Conservation (phyloP, 2,888 invertebrate species). For the Drosophila sordidula region DNA sequence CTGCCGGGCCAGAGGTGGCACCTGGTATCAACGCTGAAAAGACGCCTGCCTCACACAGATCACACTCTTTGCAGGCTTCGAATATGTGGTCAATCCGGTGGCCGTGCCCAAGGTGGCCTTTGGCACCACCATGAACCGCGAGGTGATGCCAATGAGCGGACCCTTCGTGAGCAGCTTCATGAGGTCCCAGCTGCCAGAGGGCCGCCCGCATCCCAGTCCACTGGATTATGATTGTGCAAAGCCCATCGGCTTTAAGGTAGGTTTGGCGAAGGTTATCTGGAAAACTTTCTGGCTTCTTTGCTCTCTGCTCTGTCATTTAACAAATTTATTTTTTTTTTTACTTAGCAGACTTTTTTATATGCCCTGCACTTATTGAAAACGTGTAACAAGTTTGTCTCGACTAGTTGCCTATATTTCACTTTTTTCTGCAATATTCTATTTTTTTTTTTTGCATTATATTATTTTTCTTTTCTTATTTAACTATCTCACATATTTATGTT, state of each 20-base stretch:
- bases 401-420: too few relatives aligned
- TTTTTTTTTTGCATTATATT: neutral
- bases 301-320: too few relatives aligned
- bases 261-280: neutral
- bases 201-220: slow-evolving; percentile 73
- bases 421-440: too few relatives aligned
- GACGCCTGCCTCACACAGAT: neutral
- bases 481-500: neutral
- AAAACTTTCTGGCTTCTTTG: too few relatives aligned
- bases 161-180: slow-evolving; percentile 86
- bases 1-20: slow-evolving; percentile 59
- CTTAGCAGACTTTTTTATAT: neutral
- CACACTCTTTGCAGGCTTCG: slow-evolving; percentile 85
- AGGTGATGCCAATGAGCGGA: slow-evolving; percentile 85
- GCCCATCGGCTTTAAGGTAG: slow-evolving; percentile 72
- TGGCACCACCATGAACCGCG: slow-evolving; percentile 85
- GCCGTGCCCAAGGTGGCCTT: slow-evolving; percentile 86
- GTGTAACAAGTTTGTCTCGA: too few relatives aligned
- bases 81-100: slow-evolving; percentile 87
- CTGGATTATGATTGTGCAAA: slow-evolving; percentile 57
- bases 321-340: too few relatives aligned
- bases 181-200: slow-evolving; percentile 84
- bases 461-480: too few relatives aligned
- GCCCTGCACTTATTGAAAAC: too few relatives aligned
- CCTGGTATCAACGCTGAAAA: too few relatives aligned